Percentiles rank a stretch among this genome's conserved stretches.
phyloP scores from a whole-genome alignment of 1,140 invertebrate genomes.

The Lasioglossum baleicum region DNA sequence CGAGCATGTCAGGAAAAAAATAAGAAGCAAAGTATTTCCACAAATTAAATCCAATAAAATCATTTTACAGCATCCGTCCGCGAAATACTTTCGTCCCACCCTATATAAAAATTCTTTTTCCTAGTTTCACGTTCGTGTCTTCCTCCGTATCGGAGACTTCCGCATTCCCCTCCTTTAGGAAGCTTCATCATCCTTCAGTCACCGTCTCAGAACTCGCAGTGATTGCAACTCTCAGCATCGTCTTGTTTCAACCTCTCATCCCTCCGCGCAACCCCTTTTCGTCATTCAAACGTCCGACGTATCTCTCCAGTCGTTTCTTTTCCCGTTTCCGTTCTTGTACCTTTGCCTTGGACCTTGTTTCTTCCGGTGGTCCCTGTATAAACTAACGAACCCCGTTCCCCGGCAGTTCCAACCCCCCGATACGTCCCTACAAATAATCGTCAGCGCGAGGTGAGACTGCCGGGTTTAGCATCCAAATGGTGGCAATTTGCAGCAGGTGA shows the following conservation, averaged over 20 bases:
- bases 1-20: no score
- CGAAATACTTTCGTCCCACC: no score
- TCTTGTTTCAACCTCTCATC: no score
- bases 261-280: not conserved
- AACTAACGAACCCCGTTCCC: not conserved
- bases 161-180: no score
- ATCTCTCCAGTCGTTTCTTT: not conserved
- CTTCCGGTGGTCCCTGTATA: not conserved
- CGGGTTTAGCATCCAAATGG: conserved; percentile 79
- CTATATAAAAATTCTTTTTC: no score
- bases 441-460: conserved; percentile 70
- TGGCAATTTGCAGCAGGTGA: conserved; percentile 79
- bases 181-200: no score
- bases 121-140: no score
- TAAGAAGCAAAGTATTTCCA: no score
- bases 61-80: no score
- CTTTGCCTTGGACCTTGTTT: not conserved
- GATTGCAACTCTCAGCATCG: no score
- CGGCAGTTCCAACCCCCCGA: conserved; percentile 2
- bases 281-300: not conserved
- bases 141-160: no score
- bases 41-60: no score
- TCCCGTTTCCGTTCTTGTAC: not conserved
- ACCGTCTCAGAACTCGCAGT: not conserved
- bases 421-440: conserved; percentile 75